phyloP scores from a whole-genome alignment of 1,140 invertebrate genomes.

The Sminthurides bifidus region DNA sequence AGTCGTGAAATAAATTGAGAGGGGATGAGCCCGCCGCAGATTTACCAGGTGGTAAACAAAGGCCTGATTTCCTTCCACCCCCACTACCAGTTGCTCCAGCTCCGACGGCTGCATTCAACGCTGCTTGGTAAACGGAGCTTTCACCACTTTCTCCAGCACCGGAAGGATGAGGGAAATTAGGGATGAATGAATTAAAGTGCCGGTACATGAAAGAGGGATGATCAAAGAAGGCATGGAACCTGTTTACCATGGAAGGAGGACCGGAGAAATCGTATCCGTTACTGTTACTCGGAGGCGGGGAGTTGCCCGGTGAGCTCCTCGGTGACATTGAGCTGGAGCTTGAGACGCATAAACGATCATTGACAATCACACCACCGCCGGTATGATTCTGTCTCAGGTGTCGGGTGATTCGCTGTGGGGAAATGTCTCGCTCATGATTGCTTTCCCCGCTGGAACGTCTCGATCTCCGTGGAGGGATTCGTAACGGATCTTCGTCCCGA shows the following conservation, averaged over 20 bases:
- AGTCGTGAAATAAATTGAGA: constrained; percentile 26
- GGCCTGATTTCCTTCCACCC: neutral
- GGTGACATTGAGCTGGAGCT: constrained; percentile 20
- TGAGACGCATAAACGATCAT: too few species aligned
- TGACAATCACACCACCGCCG: constrained; percentile 7
- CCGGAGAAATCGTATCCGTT: constrained; percentile 15
- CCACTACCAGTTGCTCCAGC: neutral
- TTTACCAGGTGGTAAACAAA: constrained; percentile 8
- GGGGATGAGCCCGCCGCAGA: neutral
- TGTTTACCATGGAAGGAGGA: constrained; percentile 17
- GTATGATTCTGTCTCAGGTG: constrained; percentile 7
- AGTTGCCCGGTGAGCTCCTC: constrained; percentile 19
- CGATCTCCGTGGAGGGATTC: constrained; percentile 1
- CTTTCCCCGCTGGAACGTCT: too few species aligned
- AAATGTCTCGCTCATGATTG: too few species aligned
- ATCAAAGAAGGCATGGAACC: constrained; percentile 27
- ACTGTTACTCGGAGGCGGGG: constrained; percentile 6
- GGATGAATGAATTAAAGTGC: constrained; percentile 27
- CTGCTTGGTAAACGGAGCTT: constrained; percentile 5
- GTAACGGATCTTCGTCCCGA: neutral
- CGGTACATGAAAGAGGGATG: constrained; percentile 30
- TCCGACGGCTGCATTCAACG: neutral
- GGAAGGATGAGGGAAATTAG: constrained; percentile 8
- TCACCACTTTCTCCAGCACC: neutral
- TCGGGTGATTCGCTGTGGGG: neutral